Base-by-base conservation (phyloP, 2,888 invertebrate genomes). In the Gymnoscelis rufifasciata region DNA sequence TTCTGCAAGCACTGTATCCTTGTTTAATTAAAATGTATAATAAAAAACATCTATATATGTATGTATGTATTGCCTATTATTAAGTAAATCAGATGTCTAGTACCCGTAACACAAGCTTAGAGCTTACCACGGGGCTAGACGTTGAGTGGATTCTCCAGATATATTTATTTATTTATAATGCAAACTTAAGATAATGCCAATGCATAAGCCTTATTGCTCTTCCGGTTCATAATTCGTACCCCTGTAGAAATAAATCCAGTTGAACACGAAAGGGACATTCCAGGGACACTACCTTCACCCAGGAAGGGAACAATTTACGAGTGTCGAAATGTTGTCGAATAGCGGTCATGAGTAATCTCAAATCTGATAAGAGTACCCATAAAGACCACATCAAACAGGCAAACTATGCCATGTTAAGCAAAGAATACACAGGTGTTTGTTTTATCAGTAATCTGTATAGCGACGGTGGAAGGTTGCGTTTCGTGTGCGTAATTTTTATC, bases 341-440 rank as follows among this genome's bases (percentile, higher is more conserved):
- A 49, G 53, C 51, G 40, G 52, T 47, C 54, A 54, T 56, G 55
- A 57, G 54, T 62, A 59, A 64, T 65, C 59, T 59, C 71, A 69
- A 59, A 64, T 65, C 59, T 59, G 69, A 69, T 71, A 69, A 65
- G 56, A 46, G 31, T 36, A 29, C 39, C 43, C 46, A 46, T 46
- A 58, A 61, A 59, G 54, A 57, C 62, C 51, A 59, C 59, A 61
- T 60, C 57, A 68, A 59, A 63, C 62, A 69, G 60, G 65, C 62
- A 62, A 72, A 64, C 54, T 64, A 54, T 69, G 70, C 59, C 71
- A 65, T 38, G 48, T 44, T 55, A 61, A 57, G 63, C 63, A 64
- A 65, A 61, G 64, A 64, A 64, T 66, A 60, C 60, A 41, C 39
- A 56, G 36, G 46, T 49, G 43, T 31, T 37, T 46, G 40, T 38